Evolutionary conservation across 2,888 invertebrate species (phyloP).

Genomic region (Xanthia togata): DNA sequence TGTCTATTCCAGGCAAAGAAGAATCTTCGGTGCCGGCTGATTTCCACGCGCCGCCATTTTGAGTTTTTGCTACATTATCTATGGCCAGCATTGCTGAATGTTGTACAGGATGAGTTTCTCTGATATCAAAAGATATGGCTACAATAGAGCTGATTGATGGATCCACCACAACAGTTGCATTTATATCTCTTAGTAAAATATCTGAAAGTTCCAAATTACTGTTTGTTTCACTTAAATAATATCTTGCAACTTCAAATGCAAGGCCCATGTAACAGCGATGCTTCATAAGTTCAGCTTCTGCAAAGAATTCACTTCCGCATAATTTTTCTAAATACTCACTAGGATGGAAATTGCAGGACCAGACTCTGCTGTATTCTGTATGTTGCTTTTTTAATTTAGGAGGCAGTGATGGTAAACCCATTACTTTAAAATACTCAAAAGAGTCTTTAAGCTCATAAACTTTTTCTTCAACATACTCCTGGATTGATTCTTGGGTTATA

Average conservation of each 20-base stretch:
- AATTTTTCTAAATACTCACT: conserved; percentile 93
- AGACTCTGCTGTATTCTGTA: conserved; percentile 90
- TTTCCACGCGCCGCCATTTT: conserved; percentile 94
- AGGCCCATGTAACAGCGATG: conserved; percentile 91
- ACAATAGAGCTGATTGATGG: conserved; percentile 92
- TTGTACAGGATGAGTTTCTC: conserved; percentile 92
- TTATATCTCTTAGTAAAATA: conserved; percentile 64
- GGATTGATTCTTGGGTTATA: conserved; percentile 79
- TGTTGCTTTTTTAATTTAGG: conserved; percentile 93
- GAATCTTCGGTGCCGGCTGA: conserved; percentile 46
- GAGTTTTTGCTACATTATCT: conserved; percentile 95
- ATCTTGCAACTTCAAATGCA: conserved; percentile 89
- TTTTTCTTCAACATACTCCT: conserved; percentile 81
- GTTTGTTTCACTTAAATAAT: conserved; percentile 65
- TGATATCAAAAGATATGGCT: conserved; percentile 91
- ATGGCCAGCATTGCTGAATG: conserved; percentile 96
- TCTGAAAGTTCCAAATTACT: conserved; percentile 52
- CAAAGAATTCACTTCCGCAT: conserved; percentile 91
- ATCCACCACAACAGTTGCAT: conserved; percentile 93
- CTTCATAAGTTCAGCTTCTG: conserved; percentile 83
- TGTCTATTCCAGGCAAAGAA: conserved; percentile 81
- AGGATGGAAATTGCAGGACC: conserved; percentile 97
- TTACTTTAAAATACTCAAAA: conserved; percentile 88
- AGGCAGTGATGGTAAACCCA: conserved; percentile 90
- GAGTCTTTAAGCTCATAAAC: conserved; percentile 86